Evolutionary conservation across 2,888 invertebrate genomes (phyloP), one percentile per base, ranked within the genome.

Genomic region (Harmothoe impar): DNA sequence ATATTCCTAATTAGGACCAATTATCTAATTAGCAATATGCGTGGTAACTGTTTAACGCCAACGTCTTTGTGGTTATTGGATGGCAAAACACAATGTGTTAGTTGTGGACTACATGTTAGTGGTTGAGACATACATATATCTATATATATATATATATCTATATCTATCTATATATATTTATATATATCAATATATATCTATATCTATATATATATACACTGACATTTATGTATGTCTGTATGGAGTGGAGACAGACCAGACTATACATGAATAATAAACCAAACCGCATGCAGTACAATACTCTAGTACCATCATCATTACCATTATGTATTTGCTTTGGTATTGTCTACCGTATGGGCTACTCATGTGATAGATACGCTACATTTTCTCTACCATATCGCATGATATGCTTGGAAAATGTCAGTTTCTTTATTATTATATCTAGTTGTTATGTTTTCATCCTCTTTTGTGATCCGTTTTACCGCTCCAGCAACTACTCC

Each of bases 361-460:
- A 72, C 31, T 29, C 29, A 29, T 72, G 25, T 72, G 15, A 29
- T 29, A 72, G 72, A 25, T 29, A 29, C 72, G 17, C 31, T 29
- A 72, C 72, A 72, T 72, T 72, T 72, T 72, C 81, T 81, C 43
- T 33, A 35, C 43, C 33, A 43, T 43, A 81, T 81, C 43, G 81
- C 81, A 81, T 81, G 81, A 81, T 43, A 81, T 81, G 81, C n/a
- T 33, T 43, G 33, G 81, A 81, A 43, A 81, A 81, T 81, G 81
- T 43, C 23, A 23, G 77, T 81, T 33, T 81, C 17, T 33, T n/a
- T 81, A 43, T 43, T 43, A 43, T 43, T 43, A 43, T 43, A 43
- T 81, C 43, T 43, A 81, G 81, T 81, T 81, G 81, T 81, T 81
- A 33, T 81, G 33, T 81, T 81, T 81, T 81, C 81, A 81, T 43